Base-by-base conservation (phyloP, 2,888 invertebrate species). In the Teinopalpus imperialis region DNA sequence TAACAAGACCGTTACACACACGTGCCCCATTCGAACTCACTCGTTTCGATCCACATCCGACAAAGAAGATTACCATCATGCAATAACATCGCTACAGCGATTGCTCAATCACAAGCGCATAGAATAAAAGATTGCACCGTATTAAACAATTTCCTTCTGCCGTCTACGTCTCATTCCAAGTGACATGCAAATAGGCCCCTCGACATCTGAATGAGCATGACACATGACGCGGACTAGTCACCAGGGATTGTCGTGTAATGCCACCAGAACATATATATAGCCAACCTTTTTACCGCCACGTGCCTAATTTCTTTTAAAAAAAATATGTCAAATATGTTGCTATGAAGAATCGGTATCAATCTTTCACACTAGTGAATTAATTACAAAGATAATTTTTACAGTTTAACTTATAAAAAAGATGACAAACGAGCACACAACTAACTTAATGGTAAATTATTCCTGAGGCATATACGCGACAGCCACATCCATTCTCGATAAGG, bases 141-240 rank as follows among this genome's bases (percentile, higher is more conserved):
- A 34, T 40, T 40, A 14, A 32, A 40, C 39, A 34, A 45, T 45
- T 37, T 27, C 37, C 30, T 39, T 8, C 36, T 2, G 23, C 5
- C 9, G 30, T 41, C 35, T 27, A 10, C 35, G 16, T 35, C 29
- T 21, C 26, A 31, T 45, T 21, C 35, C 46, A 24, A 29, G 7
- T 35, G 46, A 46, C 46, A 40, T 31, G 16, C 29, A 30, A 46
- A 46, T 46, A 35, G 26, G 45, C 5, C 34, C 9, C 45, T 20
- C 23, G 40, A 40, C 40, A 12, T 41, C 16, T 41, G 40, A 46
- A 46, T 34, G 27, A 39, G 27, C 26, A 12, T 39, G 31, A 45
- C 39, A 32, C 31, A 45, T 32, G 44, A 32, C 44, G 39, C 37
- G 2, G 16, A 14, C 31, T 45, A 18, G 37, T 32, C 24, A 44